A percentile compares a stretch with the other conserved stretches of the same genome.
Conservation (phyloP, 2,888 invertebrate genomes). For the Willowsia nigromaculata region DNA sequence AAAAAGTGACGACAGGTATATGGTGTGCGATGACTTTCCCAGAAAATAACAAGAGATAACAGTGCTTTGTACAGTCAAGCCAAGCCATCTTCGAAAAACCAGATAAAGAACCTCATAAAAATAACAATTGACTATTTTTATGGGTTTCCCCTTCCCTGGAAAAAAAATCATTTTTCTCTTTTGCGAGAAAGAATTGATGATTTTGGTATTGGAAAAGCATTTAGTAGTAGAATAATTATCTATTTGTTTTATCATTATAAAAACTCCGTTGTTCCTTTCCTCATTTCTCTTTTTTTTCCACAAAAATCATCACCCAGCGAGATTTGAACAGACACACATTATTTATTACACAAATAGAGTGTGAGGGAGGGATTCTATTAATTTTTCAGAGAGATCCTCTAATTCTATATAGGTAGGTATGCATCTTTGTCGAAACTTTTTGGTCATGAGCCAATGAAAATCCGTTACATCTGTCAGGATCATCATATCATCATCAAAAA, state of each 20-base stretch:
- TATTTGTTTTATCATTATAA: not conserved
- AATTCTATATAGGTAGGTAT: not conserved
- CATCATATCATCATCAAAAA: slow-evolving; percentile 46
- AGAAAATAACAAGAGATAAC: slow-evolving; percentile 22
- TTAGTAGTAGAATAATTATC: not conserved
- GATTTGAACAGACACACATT: not conserved
- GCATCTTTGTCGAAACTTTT: slow-evolving; percentile 30
- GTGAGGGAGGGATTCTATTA: not conserved
- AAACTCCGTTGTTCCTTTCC: not conserved
- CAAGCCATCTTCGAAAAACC: not conserved
- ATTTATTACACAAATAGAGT: not conserved
- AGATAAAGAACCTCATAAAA: not conserved
- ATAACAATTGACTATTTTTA: not conserved
- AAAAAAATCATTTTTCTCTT: not conserved
- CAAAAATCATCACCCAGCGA: not conserved
- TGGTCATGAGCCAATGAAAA: slow-evolving; percentile 76
- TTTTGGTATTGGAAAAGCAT: not conserved
- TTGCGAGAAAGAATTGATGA: not conserved
- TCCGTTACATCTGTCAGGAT: slow-evolving; percentile 74
- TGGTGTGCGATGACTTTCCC: slow-evolving; percentile 51
- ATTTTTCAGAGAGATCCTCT: not conserved
- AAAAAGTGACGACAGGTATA: slow-evolving; percentile 77
- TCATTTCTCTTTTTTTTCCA: not conserved
- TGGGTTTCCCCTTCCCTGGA: not conserved
- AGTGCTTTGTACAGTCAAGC: not conserved